Base-by-base conservation (phyloP, 2,888 invertebrate genomes). In the Drosophila demipolita region DNA sequence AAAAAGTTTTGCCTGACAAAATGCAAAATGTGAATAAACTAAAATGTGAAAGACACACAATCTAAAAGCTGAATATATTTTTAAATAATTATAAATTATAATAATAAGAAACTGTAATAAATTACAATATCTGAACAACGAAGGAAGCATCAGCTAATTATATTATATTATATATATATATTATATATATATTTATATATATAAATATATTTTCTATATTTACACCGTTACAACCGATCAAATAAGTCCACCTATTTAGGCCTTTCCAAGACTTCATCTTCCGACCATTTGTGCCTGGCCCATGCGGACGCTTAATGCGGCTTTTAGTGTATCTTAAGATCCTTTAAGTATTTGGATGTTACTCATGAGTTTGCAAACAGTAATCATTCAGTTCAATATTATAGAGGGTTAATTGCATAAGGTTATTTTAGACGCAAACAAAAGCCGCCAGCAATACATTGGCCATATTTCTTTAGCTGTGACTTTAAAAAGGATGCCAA, bases 271-370 rank as follows among this genome's bases (percentile, higher is more conserved):
- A 3, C 20, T 12, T 3, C 94, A 93, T 55, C 94, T 94, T 87
- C 96, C 96, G 0, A 96, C 96, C 94, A 96, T 95, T 94, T 97
- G 97, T 8, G 96, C 97, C 93, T 97, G 97, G 92, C 97, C 97
- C 32, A 97, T 92, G 89, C 96, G 95, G 59, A 8, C 15, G 96
- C 94, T 65, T 95, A 96, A 40, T 94, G 94, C 73, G 95, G 95
- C n/a, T 94, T 94, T 70, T 94, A 93, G 1, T 96, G 93, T 57
- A 95, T 92, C 7, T 72, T 73, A 1, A 91, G 86, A 33, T 88
- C 78, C 6, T 84, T 89, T 49, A 93, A 90, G 66, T 93, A 94
- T 3, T 94, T 91, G 72, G 95, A 94, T 0, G 95, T 94, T 78
- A 95, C 89, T 97, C 96, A 23, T 92, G 93, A 50, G 95, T 93